Evolutionary conservation across 2,888 invertebrate species (phyloP).

Genomic region (Hydriomena furcata): DNA sequence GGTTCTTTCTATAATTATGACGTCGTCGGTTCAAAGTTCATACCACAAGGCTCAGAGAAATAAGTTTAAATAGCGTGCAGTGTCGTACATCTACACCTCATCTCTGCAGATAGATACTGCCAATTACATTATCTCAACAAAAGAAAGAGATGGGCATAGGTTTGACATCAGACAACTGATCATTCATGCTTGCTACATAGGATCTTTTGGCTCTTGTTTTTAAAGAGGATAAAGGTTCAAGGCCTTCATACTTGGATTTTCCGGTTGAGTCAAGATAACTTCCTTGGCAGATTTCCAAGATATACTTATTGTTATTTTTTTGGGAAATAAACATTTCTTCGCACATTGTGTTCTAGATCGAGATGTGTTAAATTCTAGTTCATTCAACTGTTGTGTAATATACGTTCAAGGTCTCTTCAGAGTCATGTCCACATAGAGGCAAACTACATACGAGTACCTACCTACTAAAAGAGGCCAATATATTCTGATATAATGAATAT

Average conservation of each 20-base stretch:
- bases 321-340: neutral
- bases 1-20: neutral
- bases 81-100: too few species aligned
- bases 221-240: constrained; percentile 10
- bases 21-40: constrained; percentile 1
- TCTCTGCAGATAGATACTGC: too few species aligned
- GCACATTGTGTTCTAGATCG: constrained; percentile 14
- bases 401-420: constrained; percentile 25
- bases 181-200: neutral
- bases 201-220: neutral
- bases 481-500: too few species aligned
- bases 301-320: neutral
- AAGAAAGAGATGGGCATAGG: neutral
- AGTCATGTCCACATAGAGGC: constrained; percentile 6
- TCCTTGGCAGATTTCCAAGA: constrained; percentile 14
- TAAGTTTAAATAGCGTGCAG: neutral
- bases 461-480: neutral
- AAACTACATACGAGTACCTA: constrained; percentile 6
- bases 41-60: neutral
- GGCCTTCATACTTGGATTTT: constrained; percentile 5
- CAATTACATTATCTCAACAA: too few species aligned
- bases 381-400: constrained; percentile 30
- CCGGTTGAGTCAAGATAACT: constrained; percentile 22
- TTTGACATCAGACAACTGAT: neutral
- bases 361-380: constrained; percentile 27